Percentiles rank a stretch among this genome's conserved stretches.
These are phyloP conservation scores for Hemistola chrysoprasaria DNA, from an alignment of 2,888 invertebrate genomes.

Conservation along the genomic window DNA sequence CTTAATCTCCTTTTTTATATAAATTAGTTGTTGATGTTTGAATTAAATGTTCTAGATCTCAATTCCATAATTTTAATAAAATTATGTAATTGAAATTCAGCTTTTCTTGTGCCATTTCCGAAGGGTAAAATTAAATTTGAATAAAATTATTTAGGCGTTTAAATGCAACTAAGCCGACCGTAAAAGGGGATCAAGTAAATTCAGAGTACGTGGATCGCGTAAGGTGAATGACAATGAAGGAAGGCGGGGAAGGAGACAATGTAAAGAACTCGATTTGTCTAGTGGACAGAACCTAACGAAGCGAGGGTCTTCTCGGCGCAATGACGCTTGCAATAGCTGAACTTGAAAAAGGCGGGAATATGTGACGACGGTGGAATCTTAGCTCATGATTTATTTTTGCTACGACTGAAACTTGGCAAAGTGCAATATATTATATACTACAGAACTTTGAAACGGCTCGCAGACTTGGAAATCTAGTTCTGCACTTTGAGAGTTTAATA, in stretches of 20 bases:
- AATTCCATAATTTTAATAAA: no score
- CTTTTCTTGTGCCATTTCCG: background rate
- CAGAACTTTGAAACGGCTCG: background rate
- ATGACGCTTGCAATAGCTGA: slow-evolving; percentile 45
- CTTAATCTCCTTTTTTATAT: no score
- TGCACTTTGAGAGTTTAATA: background rate
- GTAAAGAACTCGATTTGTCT: slow-evolving; percentile 58
- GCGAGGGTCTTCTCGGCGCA: slow-evolving; percentile 45
- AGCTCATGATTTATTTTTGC: slow-evolving; percentile 13
- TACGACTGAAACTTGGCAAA: no score
- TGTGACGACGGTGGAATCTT: slow-evolving; percentile 44
- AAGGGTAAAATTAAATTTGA: slow-evolving; percentile 2
- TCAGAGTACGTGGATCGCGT: slow-evolving; percentile 37
- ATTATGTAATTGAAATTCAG: no score
- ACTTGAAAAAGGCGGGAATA: slow-evolving; percentile 61
- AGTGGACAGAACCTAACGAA: slow-evolving; percentile 57
- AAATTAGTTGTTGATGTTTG: no score
- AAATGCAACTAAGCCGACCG: slow-evolving; percentile 11
- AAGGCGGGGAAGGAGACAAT: slow-evolving; percentile 29
- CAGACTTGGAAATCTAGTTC: background rate
- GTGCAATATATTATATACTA: no score
- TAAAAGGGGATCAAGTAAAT: slow-evolving; percentile 17
- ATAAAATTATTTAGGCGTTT: slow-evolving; percentile 8
- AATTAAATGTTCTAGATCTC: no score
- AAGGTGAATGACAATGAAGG: slow-evolving; percentile 48